Evolutionary conservation across 2,797 vertebrate species (phyloP).

Genomic region (Tokudaia muenninki): DNA sequence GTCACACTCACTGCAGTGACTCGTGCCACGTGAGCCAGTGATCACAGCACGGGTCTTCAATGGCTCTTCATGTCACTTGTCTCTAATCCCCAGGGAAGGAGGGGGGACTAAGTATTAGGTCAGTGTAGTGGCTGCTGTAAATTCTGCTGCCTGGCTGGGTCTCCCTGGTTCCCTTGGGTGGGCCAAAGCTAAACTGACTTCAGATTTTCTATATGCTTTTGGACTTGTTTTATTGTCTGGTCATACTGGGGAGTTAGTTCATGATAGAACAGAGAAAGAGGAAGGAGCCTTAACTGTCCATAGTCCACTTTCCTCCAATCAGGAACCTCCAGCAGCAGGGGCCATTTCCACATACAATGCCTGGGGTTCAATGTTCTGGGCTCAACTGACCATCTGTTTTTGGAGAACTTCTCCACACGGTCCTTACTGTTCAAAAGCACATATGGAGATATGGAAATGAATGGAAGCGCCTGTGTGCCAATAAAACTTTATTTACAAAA

Average conservation of each 20-base stretch:
- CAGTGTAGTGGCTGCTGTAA: background rate
- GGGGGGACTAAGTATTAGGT: background rate
- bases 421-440: background rate
- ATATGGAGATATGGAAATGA: background rate
- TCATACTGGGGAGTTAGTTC: background rate
- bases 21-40: background rate
- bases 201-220: background rate
- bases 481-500: background rate
- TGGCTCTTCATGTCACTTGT: background rate
- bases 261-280: background rate
- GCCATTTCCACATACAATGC: background rate
- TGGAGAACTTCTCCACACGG: background rate
- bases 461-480: background rate
- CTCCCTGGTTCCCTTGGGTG: background rate
- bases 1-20: background rate
- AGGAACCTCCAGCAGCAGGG: background rate
- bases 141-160: background rate
- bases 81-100: background rate
- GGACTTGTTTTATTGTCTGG: background rate
- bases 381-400: background rate
- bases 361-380: background rate
- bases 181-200: background rate
- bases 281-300: background rate
- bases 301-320: background rate
- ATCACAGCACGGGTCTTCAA: accelerated